A percentile compares a stretch with the other conserved stretches of the same genome.
phyloP scores from a whole-genome alignment of 2,888 invertebrate genomes.

The Sarcophaga variegata region DNA sequence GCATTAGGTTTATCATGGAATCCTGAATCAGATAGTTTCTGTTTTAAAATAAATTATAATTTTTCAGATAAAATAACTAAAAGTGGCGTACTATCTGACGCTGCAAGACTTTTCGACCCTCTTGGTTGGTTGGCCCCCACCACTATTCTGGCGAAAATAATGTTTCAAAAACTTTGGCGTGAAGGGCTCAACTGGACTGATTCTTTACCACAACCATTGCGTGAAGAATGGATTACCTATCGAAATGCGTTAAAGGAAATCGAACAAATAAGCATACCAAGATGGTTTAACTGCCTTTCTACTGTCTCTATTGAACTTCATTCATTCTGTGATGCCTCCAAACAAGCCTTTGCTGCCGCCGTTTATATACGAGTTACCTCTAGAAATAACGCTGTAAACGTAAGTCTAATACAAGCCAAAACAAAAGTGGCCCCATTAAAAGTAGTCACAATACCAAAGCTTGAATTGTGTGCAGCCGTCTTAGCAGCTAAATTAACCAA shows the following conservation, averaged over 20 bases:
- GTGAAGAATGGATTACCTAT: constrained; percentile 33
- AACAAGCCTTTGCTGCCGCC: constrained; percentile 44
- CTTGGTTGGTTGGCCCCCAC: constrained; percentile 46
- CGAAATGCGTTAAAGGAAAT: constrained; percentile 24
- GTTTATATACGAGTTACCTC: not conserved
- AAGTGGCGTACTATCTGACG: constrained; percentile 16
- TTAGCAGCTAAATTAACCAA: constrained; percentile 8
- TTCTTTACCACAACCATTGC: not conserved
- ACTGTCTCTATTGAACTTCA: constrained; percentile 22
- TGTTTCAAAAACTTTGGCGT: constrained; percentile 51
- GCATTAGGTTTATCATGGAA: constrained; percentile 36
- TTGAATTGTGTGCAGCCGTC: constrained; percentile 36
- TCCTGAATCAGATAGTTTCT: not conserved
- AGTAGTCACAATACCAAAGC: constrained; percentile 27
- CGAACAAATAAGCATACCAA: constrained; percentile 29
- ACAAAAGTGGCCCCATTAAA: constrained; percentile 46
- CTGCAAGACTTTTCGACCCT: constrained; percentile 25
- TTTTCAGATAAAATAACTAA: constrained; percentile 32
- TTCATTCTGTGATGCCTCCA: constrained; percentile 57
- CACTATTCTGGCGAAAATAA: constrained; percentile 46
- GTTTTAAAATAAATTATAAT: constrained; percentile 32
- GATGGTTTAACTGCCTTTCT: constrained; percentile 26
- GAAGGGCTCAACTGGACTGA: constrained; percentile 47
- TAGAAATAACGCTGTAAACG: not conserved
- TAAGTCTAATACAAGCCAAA: constrained; percentile 35